These are phyloP conservation scores for Naja naja DNA, from an alignment of 2,113 vertebrate species.

Conservation along the genomic window DNA sequence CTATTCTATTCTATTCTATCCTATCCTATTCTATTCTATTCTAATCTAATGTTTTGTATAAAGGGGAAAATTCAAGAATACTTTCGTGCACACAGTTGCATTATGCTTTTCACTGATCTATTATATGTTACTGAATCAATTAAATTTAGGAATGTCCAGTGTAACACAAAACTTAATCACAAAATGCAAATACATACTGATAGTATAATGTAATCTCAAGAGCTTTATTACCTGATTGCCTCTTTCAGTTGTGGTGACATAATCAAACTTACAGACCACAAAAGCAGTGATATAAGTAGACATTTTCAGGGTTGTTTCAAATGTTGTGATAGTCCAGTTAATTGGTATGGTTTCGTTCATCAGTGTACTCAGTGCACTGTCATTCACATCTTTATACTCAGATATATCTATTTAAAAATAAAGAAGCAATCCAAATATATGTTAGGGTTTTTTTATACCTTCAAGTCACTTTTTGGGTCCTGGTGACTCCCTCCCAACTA, in stretches of 20 bases:
- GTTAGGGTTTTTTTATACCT: background rate
- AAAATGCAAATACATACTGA: background rate
- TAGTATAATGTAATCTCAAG: background rate
- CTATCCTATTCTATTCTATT: too few species aligned
- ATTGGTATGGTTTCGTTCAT: constrained; percentile 50
- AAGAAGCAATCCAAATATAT: background rate
- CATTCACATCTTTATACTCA: constrained; percentile 66
- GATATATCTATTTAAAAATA: constrained; percentile 63
- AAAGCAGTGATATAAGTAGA: constrained; percentile 77
- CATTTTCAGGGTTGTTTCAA: constrained; percentile 73
- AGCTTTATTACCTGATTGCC: constrained; percentile 69
- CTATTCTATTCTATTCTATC: too few species aligned
- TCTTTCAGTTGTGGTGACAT: constrained; percentile 64
- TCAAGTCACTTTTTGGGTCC: background rate
- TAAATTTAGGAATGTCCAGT: background rate
- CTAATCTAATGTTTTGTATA: background rate
- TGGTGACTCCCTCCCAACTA: background rate
- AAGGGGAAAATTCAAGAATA: background rate
- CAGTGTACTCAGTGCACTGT: constrained; percentile 40
- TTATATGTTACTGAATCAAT: background rate
- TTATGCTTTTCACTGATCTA: background rate
- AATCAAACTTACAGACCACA: constrained; percentile 70
- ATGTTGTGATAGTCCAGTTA: constrained; percentile 71
- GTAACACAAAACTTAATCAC: background rate
- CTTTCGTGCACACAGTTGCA: background rate